These are phyloP conservation scores for Trachelus tabidus DNA, from an alignment of 2,888 invertebrate genomes.

Conservation along the genomic window DNA sequence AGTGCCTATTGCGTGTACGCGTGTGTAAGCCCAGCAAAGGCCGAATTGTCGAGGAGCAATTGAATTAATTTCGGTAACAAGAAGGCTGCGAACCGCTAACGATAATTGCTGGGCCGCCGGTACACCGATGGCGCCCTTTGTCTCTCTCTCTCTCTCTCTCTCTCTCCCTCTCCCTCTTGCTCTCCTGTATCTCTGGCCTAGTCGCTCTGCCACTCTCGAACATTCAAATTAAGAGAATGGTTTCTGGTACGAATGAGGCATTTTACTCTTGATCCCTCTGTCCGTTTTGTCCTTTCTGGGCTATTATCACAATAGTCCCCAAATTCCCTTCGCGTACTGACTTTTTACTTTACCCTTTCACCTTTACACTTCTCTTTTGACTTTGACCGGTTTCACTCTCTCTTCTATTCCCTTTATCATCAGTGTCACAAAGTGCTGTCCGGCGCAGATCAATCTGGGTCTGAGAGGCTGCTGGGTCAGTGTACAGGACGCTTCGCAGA, in stretches of 20 bases:
- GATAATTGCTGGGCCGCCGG: conserved; percentile 37
- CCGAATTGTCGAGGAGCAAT: conserved; percentile 31
- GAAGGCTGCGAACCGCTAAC: conserved; percentile 43
- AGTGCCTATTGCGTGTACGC: background rate
- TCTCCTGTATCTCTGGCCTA: too few relatives aligned
- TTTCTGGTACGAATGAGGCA: conserved; percentile 8
- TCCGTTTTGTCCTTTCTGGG: background rate
- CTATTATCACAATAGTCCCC: background rate
- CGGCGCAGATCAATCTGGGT: conserved; percentile 10
- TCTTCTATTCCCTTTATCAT: background rate
- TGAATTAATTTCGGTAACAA: conserved; percentile 47
- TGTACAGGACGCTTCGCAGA: background rate
- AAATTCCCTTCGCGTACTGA: background rate
- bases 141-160: background rate
- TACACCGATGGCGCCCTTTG: background rate
- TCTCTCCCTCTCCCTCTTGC: too few relatives aligned
- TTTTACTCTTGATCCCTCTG: background rate
- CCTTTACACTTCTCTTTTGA: background rate
- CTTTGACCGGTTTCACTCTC: background rate
- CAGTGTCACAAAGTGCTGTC: background rate
- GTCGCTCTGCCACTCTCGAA: conserved; percentile 8
- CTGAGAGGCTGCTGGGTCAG: background rate
- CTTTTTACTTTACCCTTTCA: background rate
- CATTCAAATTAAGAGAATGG: conserved; percentile 34
- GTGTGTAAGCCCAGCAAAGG: conserved; percentile 7